phyloP scores from a whole-genome alignment of 2,888 invertebrate genomes.

The Drosophila prostipennis region DNA sequence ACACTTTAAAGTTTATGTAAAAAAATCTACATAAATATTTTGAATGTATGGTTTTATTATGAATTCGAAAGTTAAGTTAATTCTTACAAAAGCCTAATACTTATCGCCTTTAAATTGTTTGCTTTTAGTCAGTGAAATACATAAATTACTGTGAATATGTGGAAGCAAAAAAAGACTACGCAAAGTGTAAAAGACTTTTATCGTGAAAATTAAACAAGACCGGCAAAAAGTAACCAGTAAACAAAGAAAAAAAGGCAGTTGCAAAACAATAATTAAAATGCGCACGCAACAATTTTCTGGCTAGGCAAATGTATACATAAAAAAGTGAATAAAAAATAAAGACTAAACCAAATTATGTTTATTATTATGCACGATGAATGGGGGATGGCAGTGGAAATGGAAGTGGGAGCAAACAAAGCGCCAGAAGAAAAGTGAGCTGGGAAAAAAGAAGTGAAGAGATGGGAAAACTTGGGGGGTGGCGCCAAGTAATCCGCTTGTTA shows the following conservation, averaged over 20 bases:
- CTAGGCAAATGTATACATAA: constrained; percentile 33
- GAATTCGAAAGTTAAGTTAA: too few species aligned
- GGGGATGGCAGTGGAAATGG: background rate
- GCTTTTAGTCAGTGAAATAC: background rate
- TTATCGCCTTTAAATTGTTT: background rate
- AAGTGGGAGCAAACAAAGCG: constrained; percentile 54
- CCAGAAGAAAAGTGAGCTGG: constrained; percentile 48
- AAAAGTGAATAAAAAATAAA: constrained; percentile 53
- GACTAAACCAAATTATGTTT: constrained; percentile 72
- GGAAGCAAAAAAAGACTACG: background rate
- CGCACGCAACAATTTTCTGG: constrained; percentile 56
- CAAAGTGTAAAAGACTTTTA: constrained; percentile 4
- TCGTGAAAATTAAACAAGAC: constrained; percentile 11
- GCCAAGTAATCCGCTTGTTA: constrained; percentile 74
- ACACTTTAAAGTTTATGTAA: too few species aligned
- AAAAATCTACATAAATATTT: too few species aligned
- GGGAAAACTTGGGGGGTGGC: constrained; percentile 48
- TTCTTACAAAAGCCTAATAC: too few species aligned
- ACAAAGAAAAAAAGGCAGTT: constrained; percentile 48
- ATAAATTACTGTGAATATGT: constrained; percentile 27
- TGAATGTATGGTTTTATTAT: too few species aligned
- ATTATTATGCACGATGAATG: constrained; percentile 59
- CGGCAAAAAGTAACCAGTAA: constrained; percentile 13
- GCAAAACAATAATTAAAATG: constrained; percentile 68
- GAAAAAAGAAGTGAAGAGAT: constrained; percentile 1